Evolutionary conservation across 2,888 invertebrate genomes (phyloP).

Genomic region (Tinea trinotella): DNA sequence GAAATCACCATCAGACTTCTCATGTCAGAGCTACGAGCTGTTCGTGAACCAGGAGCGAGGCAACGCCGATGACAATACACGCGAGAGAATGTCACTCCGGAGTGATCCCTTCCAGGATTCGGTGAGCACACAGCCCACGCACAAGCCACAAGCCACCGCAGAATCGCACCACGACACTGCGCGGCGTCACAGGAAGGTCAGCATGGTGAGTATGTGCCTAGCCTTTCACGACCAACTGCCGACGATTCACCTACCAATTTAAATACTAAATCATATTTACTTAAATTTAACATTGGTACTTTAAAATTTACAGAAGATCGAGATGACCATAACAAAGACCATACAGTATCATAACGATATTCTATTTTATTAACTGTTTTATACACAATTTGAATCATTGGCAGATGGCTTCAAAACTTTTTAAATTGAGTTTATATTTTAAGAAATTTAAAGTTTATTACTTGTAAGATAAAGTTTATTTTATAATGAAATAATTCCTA

Average conservation of each 20-base stretch:
- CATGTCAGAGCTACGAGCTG: conserved; percentile 92
- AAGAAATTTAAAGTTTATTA: neutral
- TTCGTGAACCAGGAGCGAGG: conserved; percentile 92
- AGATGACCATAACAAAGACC: conserved; percentile 2
- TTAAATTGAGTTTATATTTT: conserved; percentile 43
- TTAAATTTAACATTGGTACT: neutral
- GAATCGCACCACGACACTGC: conserved; percentile 67
- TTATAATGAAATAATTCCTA: neutral
- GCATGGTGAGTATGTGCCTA: conserved; percentile 83
- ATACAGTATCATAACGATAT: conserved; percentile 5
- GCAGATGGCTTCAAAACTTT: conserved; percentile 44
- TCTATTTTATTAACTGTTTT: neutral
- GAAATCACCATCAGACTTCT: conserved; percentile 93
- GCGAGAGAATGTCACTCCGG: conserved; percentile 92
- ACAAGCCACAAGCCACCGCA: conserved; percentile 61
- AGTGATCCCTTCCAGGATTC: conserved; percentile 89
- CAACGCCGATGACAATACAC: conserved; percentile 90
- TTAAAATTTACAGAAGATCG: conserved; percentile 6
- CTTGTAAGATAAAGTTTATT: neutral
- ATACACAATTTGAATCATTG: conserved; percentile 40
- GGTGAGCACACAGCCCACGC: conserved; percentile 85
- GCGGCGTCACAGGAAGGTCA: conserved; percentile 86
- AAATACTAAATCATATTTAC: neutral
- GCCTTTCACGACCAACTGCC: conserved; percentile 27
- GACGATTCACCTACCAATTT: conserved; percentile 13